Conservation (phyloP, 2,888 invertebrate genomes). For the Serrognathus titanus region DNA sequence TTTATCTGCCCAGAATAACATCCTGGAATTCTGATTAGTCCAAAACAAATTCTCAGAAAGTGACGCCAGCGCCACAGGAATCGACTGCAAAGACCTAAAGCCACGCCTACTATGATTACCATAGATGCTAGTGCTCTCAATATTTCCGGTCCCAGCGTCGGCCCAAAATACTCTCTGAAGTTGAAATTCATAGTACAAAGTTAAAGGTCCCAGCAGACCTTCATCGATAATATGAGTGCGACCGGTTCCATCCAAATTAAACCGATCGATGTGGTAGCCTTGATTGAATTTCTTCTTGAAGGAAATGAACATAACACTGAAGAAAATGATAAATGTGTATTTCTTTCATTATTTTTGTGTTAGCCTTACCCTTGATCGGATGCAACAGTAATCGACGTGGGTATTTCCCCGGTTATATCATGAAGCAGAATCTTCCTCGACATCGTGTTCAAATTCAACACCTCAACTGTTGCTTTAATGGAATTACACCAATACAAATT, state of each 20-base stretch:
- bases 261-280: conserved; percentile 59
- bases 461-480: conserved; percentile 61
- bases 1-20: conserved; percentile 61
- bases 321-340: conserved; percentile 16
- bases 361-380: conserved; percentile 60
- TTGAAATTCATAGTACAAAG: conserved; percentile 56
- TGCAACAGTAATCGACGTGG: conserved; percentile 65
- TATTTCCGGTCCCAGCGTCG: conserved; percentile 62
- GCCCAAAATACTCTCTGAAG: conserved; percentile 63
- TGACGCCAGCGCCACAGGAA: conserved; percentile 58
- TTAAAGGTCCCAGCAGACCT: conserved; percentile 53
- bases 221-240: conserved; percentile 47
- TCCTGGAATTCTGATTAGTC: conserved; percentile 57
- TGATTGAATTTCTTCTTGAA: conserved; percentile 34
- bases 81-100: conserved; percentile 41
- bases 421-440: conserved; percentile 59
- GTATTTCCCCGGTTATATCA: conserved; percentile 58
- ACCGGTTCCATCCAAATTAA: conserved; percentile 65
- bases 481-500: conserved; percentile 72
- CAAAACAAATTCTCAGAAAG: conserved; percentile 68
- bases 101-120: conserved; percentile 51
- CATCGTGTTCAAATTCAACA: conserved; percentile 57
- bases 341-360: neutral
- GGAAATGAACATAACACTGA: conserved; percentile 64
- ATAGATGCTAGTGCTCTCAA: conserved; percentile 62